A percentile compares a stretch with the other conserved stretches of the same genome.
These are phyloP conservation scores for Gavia stellata DNA, from an alignment of 2,113 vertebrate genomes.

Conservation along the genomic window DNA sequence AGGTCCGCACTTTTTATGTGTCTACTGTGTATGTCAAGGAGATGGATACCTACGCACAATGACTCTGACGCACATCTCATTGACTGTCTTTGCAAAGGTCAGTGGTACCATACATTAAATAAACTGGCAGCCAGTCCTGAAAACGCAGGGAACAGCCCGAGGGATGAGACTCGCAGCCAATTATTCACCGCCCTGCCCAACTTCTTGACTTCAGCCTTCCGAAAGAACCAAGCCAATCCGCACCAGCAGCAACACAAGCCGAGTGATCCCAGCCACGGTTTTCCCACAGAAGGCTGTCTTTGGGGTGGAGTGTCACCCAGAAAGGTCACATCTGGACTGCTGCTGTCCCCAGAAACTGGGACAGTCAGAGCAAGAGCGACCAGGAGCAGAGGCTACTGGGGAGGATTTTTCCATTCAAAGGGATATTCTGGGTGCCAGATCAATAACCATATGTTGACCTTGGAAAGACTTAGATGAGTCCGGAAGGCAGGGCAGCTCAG, in stretches of 20 bases:
- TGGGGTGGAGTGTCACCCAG: not conserved
- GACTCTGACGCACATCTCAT: not conserved
- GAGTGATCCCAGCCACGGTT: not conserved
- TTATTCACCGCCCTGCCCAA: not conserved
- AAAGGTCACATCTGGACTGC: not conserved
- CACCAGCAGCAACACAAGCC: not conserved
- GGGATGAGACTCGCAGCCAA: fast-evolving
- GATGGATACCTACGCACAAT: fast-evolving
- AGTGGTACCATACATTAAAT: fast-evolving
- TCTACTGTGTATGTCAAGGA: fast-evolving
- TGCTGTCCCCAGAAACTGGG: not conserved
- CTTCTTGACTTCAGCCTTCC: not conserved
- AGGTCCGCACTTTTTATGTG: too few species aligned
- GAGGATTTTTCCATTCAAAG: not conserved
- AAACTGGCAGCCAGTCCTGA: not conserved
- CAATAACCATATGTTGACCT: not conserved
- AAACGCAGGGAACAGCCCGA: fast-evolving
- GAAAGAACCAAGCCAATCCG: not conserved
- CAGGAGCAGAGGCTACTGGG: not conserved
- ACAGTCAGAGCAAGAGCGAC: not conserved
- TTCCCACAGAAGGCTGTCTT: not conserved
- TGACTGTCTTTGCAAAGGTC: not conserved
- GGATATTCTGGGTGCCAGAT: slow-evolving; percentile 12
- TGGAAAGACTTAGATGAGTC: not conserved
- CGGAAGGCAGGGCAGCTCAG: not conserved